phyloP scores from a whole-genome alignment of 2,113 vertebrate genomes.

The Otus sunia region DNA sequence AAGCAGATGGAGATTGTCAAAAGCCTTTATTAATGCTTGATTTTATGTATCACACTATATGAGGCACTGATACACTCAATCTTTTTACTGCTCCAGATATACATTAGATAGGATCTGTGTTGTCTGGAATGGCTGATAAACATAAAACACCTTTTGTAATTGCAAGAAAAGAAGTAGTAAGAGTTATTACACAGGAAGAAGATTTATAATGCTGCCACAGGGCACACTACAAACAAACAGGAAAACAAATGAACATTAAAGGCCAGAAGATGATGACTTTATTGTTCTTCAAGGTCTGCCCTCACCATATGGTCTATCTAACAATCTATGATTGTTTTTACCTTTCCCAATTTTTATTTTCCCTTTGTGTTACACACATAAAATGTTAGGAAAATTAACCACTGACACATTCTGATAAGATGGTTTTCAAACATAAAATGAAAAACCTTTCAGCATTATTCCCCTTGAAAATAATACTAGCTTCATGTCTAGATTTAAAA shows the following conservation, averaged over 20 bases:
- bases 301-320: constrained; percentile 49
- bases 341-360: constrained; percentile 37
- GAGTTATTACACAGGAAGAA: constrained; percentile 18
- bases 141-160: constrained; percentile 39
- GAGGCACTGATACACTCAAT: constrained; percentile 7
- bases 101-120: constrained; percentile 5
- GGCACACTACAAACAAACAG: constrained; percentile 26
- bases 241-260: constrained; percentile 47
- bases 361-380: background rate
- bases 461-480: background rate
- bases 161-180: constrained; percentile 12
- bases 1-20: constrained; percentile 62
- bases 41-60: constrained; percentile 42
- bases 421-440: background rate
- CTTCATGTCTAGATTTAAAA: background rate
- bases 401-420: background rate
- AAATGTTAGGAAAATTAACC: constrained; percentile 45
- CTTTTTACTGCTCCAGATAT: constrained; percentile 31
- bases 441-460: background rate
- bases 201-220: constrained; percentile 47
- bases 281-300: constrained; percentile 39
- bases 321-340: constrained; percentile 19
- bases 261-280: constrained; percentile 33
- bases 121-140: constrained; percentile 29
- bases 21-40: constrained; percentile 59